Conservation (phyloP, 1,140 invertebrate genomes). For the Drosophila pandora region DNA sequence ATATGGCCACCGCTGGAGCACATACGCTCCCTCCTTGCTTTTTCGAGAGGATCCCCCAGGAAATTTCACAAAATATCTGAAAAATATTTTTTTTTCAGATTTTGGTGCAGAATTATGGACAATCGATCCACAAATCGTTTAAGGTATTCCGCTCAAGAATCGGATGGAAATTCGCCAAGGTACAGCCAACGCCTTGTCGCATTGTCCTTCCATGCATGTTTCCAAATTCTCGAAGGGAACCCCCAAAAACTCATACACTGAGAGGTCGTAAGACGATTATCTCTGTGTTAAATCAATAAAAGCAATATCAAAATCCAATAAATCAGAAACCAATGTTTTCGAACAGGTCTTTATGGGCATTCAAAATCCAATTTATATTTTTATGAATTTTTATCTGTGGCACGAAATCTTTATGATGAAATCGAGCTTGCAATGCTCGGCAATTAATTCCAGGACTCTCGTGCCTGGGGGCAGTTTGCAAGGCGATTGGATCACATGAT, state of each 20-base stretch:
- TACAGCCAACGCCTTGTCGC: too few species aligned
- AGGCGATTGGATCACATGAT: constrained; percentile 51
- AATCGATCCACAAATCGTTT: too few species aligned
- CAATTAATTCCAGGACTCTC: constrained; percentile 48
- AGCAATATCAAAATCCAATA: constrained; percentile 51
- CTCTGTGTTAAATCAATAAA: constrained; percentile 56
- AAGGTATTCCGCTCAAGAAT: too few species aligned
- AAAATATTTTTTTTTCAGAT: too few species aligned
- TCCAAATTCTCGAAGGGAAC: too few species aligned
- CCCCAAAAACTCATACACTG: neutral
- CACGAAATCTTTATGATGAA: constrained; percentile 67
- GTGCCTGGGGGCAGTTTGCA: constrained; percentile 34
- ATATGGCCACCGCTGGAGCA: too few species aligned
- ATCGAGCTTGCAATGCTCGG: constrained; percentile 56
- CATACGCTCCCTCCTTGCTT: too few species aligned
- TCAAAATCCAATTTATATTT: constrained; percentile 72
- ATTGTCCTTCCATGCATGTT: too few species aligned
- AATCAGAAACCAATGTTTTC: constrained; percentile 35
- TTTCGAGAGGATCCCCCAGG: too few species aligned
- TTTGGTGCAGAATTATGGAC: too few species aligned
- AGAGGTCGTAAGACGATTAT: constrained; percentile 44
- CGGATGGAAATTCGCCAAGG: too few species aligned
- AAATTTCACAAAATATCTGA: too few species aligned
- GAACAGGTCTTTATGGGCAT: constrained; percentile 2
- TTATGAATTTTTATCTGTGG: constrained; percentile 68